A percentile compares a stretch with the other conserved stretches of the same genome.
phyloP scores from a whole-genome alignment of 2,797 vertebrate genomes.

The Perodicticus potto region DNA sequence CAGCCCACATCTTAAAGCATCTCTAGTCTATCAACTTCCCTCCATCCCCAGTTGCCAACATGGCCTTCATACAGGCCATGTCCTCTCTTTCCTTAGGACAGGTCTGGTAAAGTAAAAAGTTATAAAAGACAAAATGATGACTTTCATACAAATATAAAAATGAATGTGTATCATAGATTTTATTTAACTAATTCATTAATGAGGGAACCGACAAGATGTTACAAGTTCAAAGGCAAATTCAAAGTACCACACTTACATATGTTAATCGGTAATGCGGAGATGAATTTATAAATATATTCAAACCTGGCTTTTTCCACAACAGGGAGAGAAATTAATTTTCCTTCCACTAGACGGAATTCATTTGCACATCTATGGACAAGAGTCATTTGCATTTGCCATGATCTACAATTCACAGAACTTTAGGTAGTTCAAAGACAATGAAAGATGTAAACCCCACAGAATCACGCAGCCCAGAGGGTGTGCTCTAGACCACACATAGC shows the following conservation, averaged over 20 bases:
- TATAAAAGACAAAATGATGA: neutral
- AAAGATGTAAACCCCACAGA: neutral
- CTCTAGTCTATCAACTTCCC: neutral
- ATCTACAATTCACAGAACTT: constrained; percentile 32
- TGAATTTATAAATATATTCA: constrained; percentile 46
- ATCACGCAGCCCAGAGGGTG: neutral
- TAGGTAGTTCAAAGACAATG: constrained; percentile 33
- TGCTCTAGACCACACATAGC: neutral
- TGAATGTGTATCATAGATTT: neutral
- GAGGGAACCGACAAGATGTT: neutral
- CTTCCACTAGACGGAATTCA: constrained; percentile 27
- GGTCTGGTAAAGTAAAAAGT: neutral
- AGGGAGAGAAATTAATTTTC: constrained; percentile 47
- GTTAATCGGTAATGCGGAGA: neutral
- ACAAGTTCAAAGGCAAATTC: neutral
- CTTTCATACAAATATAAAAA: constrained; percentile 29
- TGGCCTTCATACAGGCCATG: neutral
- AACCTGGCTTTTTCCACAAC: constrained; percentile 28
- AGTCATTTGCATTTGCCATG: neutral
- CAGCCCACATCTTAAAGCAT: neutral
- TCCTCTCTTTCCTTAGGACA: neutral
- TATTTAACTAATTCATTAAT: constrained; percentile 30
- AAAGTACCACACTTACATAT: neutral
- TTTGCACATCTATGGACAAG: constrained; percentile 49
- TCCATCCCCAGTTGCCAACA: neutral